Conservation (phyloP, 1,140 invertebrate species). For the Philotrypesis tridentata region DNA sequence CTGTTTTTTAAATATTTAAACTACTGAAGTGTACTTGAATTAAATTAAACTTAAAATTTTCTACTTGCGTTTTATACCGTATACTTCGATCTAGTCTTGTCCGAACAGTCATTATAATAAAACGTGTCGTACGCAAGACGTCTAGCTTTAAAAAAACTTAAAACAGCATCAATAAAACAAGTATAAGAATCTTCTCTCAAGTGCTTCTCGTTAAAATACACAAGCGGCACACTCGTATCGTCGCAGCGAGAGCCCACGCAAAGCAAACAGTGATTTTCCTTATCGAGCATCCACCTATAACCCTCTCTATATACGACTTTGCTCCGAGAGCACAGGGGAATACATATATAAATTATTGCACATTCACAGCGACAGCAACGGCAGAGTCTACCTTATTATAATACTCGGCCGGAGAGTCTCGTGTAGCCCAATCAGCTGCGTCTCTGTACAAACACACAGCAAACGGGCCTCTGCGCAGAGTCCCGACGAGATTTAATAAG, state of each 20-base stretch:
- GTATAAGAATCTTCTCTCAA: neutral
- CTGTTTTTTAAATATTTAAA: too few species aligned
- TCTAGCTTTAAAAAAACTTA: too few species aligned
- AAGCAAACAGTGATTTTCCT: neutral
- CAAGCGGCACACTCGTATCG: neutral
- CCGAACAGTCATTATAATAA: too few species aligned
- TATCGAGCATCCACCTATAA: neutral
- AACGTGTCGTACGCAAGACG: too few species aligned
- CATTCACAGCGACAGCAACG: neutral
- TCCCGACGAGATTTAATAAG: constrained; percentile 54
- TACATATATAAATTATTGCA: constrained; percentile 10
- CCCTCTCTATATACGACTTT: neutral
- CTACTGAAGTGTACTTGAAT: too few species aligned
- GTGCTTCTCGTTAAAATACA: neutral
- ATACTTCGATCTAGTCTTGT: too few species aligned
- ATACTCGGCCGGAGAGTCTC: neutral
- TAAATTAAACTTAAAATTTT: too few species aligned
- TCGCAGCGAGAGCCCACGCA: neutral
- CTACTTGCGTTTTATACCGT: too few species aligned
- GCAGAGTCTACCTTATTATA: neutral
- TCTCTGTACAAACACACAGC: neutral
- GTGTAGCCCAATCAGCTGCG: neutral
- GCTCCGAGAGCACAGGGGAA: neutral
- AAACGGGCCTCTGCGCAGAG: neutral
- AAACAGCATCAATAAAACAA: too few species aligned